Evolutionary conservation across 2,797 vertebrate species (phyloP), one percentile per base, ranked within the genome.

Genomic region (Ptychobarbus kaznakovi): DNA sequence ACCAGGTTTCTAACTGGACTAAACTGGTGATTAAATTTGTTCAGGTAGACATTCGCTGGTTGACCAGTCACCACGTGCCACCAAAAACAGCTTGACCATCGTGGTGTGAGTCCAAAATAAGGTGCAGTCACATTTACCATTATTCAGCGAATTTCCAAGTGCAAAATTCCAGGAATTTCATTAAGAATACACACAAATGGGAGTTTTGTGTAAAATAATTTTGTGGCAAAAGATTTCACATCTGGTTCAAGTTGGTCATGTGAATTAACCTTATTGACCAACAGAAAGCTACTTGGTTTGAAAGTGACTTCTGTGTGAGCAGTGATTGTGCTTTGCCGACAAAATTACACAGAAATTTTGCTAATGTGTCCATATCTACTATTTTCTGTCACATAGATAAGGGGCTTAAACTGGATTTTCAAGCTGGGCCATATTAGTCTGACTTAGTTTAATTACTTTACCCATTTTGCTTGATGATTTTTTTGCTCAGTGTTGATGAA

Each of bases 281-380:
- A 35, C 3, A 40, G 32, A 77, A 77, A 49, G n/a, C 25, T 11
- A 28, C 25, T 20, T 28, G n/a, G 3, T 18, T 49, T 74, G 25
- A 74, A 74, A n/a, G 74, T 76, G 32, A 76, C 20, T 38, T 77
- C 35, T 61, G 12, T 76, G 20, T 76, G 51, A 38, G 3, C 16
- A 25, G 8, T 38, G 10, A 13, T 77, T n/a, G 15, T 35, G 8
- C 20, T 53, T 53, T 32, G 25, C 44, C 4, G 2, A 3, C 73
- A 12, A 20, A 35, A 53, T 22, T 32, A 20, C 3, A 1, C 28
- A 13, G 49, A 53, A 51, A 20, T 20, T 13, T 77, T 2, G 3
- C 35, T 42, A 78, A 61, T 42, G 22, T 77, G 22, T 42, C 7
- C 12, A 40, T 22, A 20, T 51, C 18, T 53, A 35, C 49, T 18